Conservation (phyloP, 1,140 invertebrate species). For the Andricus grossulariae region DNA sequence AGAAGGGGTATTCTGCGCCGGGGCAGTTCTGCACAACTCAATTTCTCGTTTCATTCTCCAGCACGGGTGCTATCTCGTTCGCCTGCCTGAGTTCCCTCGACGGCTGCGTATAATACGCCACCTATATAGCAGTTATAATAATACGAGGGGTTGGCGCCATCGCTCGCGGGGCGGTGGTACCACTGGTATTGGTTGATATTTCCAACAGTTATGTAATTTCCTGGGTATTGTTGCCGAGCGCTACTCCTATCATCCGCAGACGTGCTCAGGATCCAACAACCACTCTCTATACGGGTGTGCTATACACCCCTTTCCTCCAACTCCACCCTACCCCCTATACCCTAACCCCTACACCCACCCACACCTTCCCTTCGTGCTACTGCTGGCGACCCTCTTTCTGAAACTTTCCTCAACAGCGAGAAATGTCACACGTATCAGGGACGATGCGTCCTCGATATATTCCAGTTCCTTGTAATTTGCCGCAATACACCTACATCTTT, state of each 20-base stretch:
- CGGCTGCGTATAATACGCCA: conserved; percentile 73
- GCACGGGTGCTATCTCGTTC: conserved; percentile 72
- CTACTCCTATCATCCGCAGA: conserved; percentile 71
- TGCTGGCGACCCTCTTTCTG: conserved; percentile 53
- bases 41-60: conserved; percentile 76
- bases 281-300: conserved; percentile 40
- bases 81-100: conserved; percentile 73
- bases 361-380: conserved; percentile 8
- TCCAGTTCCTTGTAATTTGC: conserved; percentile 9
- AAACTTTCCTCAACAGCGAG: conserved; percentile 61
- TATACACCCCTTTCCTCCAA: conserved; percentile 3
- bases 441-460: conserved; percentile 19
- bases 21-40: conserved; percentile 68
- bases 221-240: conserved; percentile 74
- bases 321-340: conserved; percentile 1
- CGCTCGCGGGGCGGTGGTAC: conserved; percentile 46
- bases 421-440: conserved; percentile 61
- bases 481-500: not conserved
- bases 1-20: conserved; percentile 47
- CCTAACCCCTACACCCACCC: conserved; percentile 30
- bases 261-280: conserved; percentile 63
- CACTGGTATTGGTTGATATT: conserved; percentile 75
- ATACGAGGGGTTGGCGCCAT: conserved; percentile 63
- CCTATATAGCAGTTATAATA: conserved; percentile 73
- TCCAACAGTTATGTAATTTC: conserved; percentile 78